Conservation (phyloP, 2,113 vertebrate genomes). For the Eleginops maclovinus region DNA sequence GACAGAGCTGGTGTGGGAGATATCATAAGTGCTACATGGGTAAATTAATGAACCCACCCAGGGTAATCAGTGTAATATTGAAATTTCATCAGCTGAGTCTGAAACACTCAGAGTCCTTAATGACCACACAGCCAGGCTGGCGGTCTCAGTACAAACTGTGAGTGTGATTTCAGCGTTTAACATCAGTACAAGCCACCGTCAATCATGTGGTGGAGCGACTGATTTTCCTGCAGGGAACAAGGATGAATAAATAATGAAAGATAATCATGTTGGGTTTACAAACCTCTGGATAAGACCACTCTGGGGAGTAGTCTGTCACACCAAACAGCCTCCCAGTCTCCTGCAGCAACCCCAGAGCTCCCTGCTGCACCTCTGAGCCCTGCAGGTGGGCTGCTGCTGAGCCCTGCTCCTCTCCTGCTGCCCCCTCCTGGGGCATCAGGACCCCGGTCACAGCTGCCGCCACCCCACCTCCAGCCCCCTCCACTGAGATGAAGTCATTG, state of each 20-base stretch:
- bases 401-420: slow-evolving; percentile 84
- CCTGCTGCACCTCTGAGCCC: slow-evolving; percentile 87
- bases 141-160: slow-evolving; percentile 36
- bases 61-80: slow-evolving; percentile 69
- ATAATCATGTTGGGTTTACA: slow-evolving; percentile 75
- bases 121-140: slow-evolving; percentile 56
- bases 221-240: slow-evolving; percentile 61
- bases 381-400: slow-evolving; percentile 75
- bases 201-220: slow-evolving; percentile 48
- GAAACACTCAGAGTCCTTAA: slow-evolving; percentile 55
- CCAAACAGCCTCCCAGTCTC: slow-evolving; percentile 95
- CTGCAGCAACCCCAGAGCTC: slow-evolving; percentile 93
- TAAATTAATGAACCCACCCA: slow-evolving; percentile 69
- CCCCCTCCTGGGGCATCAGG: slow-evolving; percentile 78
- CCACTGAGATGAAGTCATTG: slow-evolving; percentile 98
- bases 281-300: slow-evolving; percentile 99
- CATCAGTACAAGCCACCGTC: slow-evolving; percentile 46
- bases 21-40: slow-evolving; percentile 56
- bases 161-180: slow-evolving; percentile 57
- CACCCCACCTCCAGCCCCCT: slow-evolving; percentile 87
- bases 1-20: slow-evolving; percentile 36
- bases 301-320: slow-evolving; percentile 98
- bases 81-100: slow-evolving; percentile 70
- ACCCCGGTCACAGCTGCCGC: slow-evolving; percentile 75
- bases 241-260: slow-evolving; percentile 71